phyloP scores from a whole-genome alignment of 2,113 vertebrate species.

The Tursiops truncatus region DNA sequence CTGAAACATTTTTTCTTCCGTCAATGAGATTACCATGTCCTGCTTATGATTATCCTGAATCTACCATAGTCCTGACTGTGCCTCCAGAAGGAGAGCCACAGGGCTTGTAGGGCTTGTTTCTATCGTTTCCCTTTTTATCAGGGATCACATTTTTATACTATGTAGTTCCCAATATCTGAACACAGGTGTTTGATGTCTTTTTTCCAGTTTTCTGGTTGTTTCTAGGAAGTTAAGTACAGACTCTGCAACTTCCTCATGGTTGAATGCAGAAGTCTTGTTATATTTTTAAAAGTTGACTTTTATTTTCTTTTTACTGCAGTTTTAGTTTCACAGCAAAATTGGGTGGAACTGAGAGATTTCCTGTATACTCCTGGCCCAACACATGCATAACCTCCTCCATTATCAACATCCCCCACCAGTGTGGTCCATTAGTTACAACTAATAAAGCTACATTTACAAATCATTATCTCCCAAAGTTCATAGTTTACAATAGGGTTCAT shows the following conservation, averaged over 20 bases:
- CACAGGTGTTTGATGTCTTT: background rate
- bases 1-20: background rate
- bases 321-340: background rate
- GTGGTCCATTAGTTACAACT: background rate
- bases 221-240: background rate
- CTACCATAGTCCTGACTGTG: background rate
- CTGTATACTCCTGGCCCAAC: background rate
- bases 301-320: background rate
- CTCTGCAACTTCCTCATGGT: background rate
- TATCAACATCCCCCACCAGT: background rate
- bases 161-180: background rate
- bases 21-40: background rate
- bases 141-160: background rate
- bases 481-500: background rate
- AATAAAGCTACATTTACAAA: background rate
- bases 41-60: background rate
- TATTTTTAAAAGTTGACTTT: background rate
- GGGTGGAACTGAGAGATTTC: background rate
- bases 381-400: background rate
- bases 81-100: background rate
- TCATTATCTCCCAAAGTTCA: background rate
- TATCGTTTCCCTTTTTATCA: background rate
- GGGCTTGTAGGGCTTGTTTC: background rate
- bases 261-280: background rate
- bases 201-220: background rate